phyloP scores from a whole-genome alignment of 2,113 vertebrate genomes.

The Phrynosoma blainvillii region DNA sequence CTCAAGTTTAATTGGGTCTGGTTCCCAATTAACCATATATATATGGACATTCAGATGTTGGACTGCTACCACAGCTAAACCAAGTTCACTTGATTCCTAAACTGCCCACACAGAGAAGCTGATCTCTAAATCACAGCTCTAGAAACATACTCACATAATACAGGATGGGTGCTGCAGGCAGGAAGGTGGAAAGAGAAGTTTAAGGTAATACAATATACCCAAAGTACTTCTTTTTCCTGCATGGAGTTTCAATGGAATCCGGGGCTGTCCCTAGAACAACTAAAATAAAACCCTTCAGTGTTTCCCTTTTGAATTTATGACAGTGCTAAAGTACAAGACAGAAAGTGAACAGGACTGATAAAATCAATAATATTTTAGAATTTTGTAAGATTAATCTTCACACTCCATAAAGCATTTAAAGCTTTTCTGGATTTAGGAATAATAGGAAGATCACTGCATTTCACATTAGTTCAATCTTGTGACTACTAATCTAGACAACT shows the following conservation, averaged over 20 bases:
- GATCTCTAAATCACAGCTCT: constrained; percentile 2
- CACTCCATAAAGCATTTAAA: not conserved
- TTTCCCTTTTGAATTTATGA: not conserved
- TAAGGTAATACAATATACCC: not conserved
- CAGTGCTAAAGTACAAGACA: not conserved
- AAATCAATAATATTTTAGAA: not conserved
- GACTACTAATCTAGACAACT: not conserved
- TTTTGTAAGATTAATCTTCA: not conserved
- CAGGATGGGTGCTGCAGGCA: not conserved
- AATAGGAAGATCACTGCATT: not conserved
- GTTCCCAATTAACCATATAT: too few species aligned
- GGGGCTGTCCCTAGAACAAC: not conserved
- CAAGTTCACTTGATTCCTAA: constrained; percentile 7
- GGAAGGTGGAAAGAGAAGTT: not conserved
- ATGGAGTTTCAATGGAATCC: not conserved
- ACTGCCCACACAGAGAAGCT: not conserved
- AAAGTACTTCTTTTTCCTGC: not conserved
- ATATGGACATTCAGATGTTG: too few species aligned
- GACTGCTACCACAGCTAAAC: not conserved
- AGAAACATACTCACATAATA: not conserved
- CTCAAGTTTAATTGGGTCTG: not conserved
- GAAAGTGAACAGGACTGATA: constrained; percentile 5
- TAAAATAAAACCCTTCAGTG: constrained; percentile 12
- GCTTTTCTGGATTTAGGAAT: constrained; percentile 44
- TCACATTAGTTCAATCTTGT: constrained; percentile 26